phyloP scores from a whole-genome alignment of 2,113 vertebrate species.

The Perca schrenkii region DNA sequence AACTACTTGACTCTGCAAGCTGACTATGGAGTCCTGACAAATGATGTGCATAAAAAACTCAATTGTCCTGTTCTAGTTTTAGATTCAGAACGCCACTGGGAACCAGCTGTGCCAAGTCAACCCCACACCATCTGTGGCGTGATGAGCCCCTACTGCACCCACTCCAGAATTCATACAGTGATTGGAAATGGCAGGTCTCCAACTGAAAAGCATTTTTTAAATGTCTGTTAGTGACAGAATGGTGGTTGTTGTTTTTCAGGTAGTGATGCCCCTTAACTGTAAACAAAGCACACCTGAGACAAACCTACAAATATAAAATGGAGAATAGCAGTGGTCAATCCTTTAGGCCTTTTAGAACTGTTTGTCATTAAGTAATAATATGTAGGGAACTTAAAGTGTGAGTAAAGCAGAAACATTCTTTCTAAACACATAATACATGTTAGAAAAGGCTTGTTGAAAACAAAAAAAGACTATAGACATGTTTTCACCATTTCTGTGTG shows the following conservation, averaged over 20 bases:
- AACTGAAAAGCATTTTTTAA: constrained; percentile 7
- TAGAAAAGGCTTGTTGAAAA: no score
- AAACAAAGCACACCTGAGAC: constrained; percentile 5
- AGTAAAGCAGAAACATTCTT: no score
- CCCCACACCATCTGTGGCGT: constrained; percentile 52
- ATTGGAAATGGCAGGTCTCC: constrained; percentile 14
- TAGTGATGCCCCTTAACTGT: neutral
- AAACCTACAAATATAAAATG: constrained; percentile 16
- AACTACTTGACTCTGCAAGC: constrained; percentile 54
- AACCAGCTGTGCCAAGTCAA: constrained; percentile 56
- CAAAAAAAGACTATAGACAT: no score
- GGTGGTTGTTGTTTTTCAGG: neutral
- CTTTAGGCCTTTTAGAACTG: constrained; percentile 2
- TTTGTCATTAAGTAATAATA: constrained; percentile 23
- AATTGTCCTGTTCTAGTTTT: constrained; percentile 52
- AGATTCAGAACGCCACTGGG: constrained; percentile 45
- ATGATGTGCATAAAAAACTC: constrained; percentile 58
- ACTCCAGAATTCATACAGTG: constrained; percentile 10
- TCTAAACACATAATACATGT: no score
- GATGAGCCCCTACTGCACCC: constrained; percentile 30
- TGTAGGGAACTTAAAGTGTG: neutral
- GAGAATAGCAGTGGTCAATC: neutral
- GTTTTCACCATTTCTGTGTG: no score
- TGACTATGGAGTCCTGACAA: constrained; percentile 47
- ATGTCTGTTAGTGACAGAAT: neutral